These are phyloP conservation scores for Muraenolepis orangiensis DNA, from an alignment of 2,797 vertebrate genomes.

Conservation along the genomic window DNA sequence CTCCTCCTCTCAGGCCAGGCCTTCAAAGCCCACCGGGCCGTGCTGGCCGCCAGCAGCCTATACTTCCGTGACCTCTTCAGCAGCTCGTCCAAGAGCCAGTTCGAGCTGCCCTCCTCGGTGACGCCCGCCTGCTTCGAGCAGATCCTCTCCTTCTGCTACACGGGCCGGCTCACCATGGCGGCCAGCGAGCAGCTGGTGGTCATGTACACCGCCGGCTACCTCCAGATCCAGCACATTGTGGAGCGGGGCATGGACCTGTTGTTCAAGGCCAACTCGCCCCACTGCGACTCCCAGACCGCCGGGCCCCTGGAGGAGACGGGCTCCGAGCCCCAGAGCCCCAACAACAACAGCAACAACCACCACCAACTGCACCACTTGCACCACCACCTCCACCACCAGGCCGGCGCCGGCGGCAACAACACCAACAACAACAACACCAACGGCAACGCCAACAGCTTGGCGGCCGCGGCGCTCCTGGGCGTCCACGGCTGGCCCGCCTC, in stretches of 20 bases:
- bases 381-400: background rate
- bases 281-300: slow-evolving; percentile 96
- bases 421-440: background rate
- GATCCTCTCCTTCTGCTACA: slow-evolving; percentile 98
- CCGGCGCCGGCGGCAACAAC: no score
- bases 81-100: slow-evolving; percentile 91
- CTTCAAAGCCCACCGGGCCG: slow-evolving; percentile 96
- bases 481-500: slow-evolving; percentile 81
- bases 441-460: slow-evolving; percentile 58
- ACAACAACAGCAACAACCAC: slow-evolving; percentile 54
- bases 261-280: slow-evolving; percentile 99
- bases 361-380: background rate
- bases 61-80: slow-evolving; percentile 98
- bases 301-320: slow-evolving; percentile 85
- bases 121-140: slow-evolving; percentile 97
- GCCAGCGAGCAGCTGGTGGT: slow-evolving; percentile 98
- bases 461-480: slow-evolving; percentile 65
- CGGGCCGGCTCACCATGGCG: slow-evolving; percentile 96
- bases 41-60: slow-evolving; percentile 96
- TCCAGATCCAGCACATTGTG: slow-evolving; percentile 98
- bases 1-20: slow-evolving; percentile 81
- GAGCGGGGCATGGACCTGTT: slow-evolving; percentile 96
- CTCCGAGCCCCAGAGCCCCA: slow-evolving; percentile 94
- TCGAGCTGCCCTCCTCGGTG: slow-evolving; percentile 95
- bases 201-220: slow-evolving; percentile 99